Evolutionary conservation across 2,797 vertebrate species (phyloP).

Genomic region (Hapalemur alaotrensis): DNA sequence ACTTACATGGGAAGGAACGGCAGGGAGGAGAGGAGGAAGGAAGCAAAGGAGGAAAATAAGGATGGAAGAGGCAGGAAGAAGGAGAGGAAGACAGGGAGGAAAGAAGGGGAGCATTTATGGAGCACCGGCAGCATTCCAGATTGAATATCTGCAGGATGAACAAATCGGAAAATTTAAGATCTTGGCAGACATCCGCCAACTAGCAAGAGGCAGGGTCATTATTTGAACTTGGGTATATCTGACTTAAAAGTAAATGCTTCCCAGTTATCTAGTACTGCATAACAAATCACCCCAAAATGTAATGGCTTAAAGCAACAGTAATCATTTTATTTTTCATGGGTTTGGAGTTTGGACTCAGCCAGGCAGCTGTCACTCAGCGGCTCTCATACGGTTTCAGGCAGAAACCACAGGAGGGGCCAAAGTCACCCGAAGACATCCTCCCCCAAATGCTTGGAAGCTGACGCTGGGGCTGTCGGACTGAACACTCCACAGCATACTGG

Average conservation of each 20-base stretch:
- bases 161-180: neutral
- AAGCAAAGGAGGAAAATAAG: neutral
- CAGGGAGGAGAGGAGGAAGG: neutral
- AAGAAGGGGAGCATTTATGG: neutral
- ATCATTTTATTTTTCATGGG: neutral
- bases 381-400: neutral
- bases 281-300: neutral
- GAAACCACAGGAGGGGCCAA: neutral
- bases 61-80: neutral
- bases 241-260: neutral
- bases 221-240: neutral
- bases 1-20: conserved; percentile 29
- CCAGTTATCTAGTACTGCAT: neutral
- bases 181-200: neutral
- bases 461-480: neutral
- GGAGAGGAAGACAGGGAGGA: neutral
- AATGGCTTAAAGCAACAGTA: neutral
- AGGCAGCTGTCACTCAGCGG: neutral
- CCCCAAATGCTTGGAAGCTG: neutral
- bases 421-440: neutral
- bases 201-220: neutral
- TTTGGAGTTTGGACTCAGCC: neutral
- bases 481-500: neutral
- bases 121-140: neutral
- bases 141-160: neutral